Conservation (phyloP, 2,888 invertebrate species). For the Tribolium freemani region DNA sequence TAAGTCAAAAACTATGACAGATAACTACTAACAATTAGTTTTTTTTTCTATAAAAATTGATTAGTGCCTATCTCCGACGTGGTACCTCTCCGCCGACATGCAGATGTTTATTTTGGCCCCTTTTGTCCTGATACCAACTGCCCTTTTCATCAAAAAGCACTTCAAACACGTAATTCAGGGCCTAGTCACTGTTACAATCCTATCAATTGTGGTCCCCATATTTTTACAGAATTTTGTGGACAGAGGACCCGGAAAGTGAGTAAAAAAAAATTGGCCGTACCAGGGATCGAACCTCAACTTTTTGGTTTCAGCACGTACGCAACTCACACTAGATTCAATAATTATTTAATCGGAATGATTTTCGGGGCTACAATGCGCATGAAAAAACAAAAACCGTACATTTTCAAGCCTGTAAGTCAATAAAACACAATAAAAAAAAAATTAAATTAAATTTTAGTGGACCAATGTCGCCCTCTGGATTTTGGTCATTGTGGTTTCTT, state of each 20-base stretch:
- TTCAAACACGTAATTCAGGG: conserved; percentile 48
- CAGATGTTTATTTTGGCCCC: conserved; percentile 63
- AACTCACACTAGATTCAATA: conserved; percentile 21
- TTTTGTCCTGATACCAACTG: conserved; percentile 59
- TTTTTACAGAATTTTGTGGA: not conserved
- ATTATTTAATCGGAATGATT: conserved; percentile 32
- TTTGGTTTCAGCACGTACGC: conserved; percentile 16
- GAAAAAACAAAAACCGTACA: conserved; percentile 25
- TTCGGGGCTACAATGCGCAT: conserved; percentile 27
- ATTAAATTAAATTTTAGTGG: not conserved
- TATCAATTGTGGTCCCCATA: conserved; percentile 22
- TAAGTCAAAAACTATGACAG: no score
- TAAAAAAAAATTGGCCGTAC: not conserved
- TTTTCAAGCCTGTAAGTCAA: conserved; percentile 20
- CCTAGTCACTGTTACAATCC: conserved; percentile 29
- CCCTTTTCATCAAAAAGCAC: conserved; percentile 47
- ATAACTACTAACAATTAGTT: no score
- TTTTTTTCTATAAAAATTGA: no score
- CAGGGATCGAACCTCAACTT: not conserved
- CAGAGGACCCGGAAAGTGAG: conserved; percentile 24
- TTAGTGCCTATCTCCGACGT: conserved; percentile 62
- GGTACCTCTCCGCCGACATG: conserved; percentile 65
- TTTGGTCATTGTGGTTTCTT: conserved; percentile 1
- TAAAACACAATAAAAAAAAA: not conserved
- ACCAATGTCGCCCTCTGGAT: conserved; percentile 23